Evolutionary conservation across 2,113 vertebrate species (phyloP).

Genomic region (Vidua chalybeata): DNA sequence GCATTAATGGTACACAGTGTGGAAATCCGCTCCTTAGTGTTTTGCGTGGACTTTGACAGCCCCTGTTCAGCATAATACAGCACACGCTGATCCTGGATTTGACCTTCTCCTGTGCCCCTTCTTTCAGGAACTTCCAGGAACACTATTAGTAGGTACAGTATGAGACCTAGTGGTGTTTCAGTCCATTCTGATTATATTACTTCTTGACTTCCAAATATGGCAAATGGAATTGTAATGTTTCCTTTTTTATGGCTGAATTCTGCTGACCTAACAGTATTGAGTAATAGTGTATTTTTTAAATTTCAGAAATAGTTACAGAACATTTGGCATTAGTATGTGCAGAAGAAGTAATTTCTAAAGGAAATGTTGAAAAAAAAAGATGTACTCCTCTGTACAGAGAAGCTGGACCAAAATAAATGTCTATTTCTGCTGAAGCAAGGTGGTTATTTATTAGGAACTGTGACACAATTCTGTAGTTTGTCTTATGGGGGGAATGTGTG

Average conservation of each 20-base stretch:
- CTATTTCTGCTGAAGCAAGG: not conserved
- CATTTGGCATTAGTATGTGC: not conserved
- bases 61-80: not conserved
- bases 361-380: not conserved
- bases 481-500: not conserved
- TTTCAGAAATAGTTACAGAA: conserved; percentile 12
- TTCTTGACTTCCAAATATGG: not conserved
- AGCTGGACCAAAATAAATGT: not conserved
- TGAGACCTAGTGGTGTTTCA: not conserved
- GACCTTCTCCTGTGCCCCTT: not conserved
- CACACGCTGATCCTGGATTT: not conserved
- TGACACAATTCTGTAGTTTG: rapidly evolving
- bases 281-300: not conserved
- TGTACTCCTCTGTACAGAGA: not conserved
- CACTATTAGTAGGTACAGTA: not conserved
- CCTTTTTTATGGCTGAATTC: conserved; percentile 13
- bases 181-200: not conserved
- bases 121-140: not conserved
- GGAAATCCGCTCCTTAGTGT: not conserved
- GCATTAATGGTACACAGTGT: too few species aligned
- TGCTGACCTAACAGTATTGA: conserved; percentile 16
- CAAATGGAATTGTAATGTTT: not conserved
- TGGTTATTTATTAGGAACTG: not conserved
- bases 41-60: not conserved
- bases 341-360: not conserved